phyloP scores from a whole-genome alignment of 2,113 vertebrate genomes.

The Pseudorasbora parva region DNA sequence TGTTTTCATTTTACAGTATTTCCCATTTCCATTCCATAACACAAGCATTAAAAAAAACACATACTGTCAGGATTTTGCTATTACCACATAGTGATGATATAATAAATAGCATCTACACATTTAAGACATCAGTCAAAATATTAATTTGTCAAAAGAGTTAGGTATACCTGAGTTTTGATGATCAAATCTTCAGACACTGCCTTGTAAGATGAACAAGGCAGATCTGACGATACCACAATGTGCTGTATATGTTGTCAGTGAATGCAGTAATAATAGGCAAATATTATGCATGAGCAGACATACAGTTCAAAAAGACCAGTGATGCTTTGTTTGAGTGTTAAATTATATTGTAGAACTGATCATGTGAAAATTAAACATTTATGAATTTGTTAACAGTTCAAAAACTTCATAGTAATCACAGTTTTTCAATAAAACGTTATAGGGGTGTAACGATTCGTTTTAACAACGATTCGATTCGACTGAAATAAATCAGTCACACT shows the following conservation, averaged over 20 bases:
- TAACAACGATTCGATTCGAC: no score
- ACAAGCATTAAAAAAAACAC: no score
- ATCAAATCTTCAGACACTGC: not conserved
- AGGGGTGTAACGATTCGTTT: no score
- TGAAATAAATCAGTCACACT: no score
- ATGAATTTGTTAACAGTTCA: not conserved
- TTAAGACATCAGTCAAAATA: not conserved
- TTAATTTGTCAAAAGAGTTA: no score
- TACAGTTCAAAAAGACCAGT: not conserved
- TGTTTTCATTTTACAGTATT: no score
- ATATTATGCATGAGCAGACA: not conserved
- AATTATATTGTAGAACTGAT: not conserved
- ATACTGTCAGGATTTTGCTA: not conserved
- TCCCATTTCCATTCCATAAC: no score
- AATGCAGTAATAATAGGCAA: not conserved
- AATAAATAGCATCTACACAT: not conserved
- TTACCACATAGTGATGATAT: not conserved
- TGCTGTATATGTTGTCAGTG: not conserved
- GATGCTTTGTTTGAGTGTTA: not conserved
- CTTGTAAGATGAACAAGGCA: not conserved
- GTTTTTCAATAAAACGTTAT: not conserved
- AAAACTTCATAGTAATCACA: not conserved
- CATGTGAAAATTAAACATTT: not conserved
- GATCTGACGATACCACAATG: not conserved
- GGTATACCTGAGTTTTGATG: not conserved